Conservation (phyloP, 2,113 vertebrate genomes). For the Chitala chitala region DNA sequence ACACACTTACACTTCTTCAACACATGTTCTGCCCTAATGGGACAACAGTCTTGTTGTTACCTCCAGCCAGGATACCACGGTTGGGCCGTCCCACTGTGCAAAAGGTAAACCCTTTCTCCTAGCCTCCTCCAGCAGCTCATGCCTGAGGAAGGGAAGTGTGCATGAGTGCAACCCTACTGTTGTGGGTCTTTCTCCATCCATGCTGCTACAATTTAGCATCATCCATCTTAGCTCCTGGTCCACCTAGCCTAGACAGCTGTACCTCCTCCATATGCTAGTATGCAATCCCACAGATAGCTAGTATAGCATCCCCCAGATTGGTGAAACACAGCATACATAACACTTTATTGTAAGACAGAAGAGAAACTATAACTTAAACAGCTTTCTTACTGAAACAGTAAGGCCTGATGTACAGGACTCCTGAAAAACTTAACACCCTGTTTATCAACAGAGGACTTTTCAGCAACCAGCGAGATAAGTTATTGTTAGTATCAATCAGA, state of each 20-base stretch:
- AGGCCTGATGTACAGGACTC: neutral
- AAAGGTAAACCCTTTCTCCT: slow-evolving; percentile 87
- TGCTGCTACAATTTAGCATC: no score
- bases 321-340: neutral
- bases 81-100: slow-evolving; percentile 94
- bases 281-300: neutral
- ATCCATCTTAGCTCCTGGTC: no score
- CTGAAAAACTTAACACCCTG: neutral
- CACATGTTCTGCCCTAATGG: neutral
- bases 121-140: slow-evolving; percentile 91
- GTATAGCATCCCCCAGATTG: neutral
- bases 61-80: slow-evolving; percentile 97
- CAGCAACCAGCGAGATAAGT: neutral
- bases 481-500: slow-evolving; percentile 6
- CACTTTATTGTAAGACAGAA: neutral
- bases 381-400: neutral
- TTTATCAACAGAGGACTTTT: neutral
- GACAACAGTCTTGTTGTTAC: slow-evolving; percentile 53
- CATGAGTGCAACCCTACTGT: no score
- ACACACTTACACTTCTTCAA: neutral
- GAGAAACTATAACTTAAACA: neutral
- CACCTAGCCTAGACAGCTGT: no score
- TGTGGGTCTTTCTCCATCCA: no score
- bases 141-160: slow-evolving; percentile 58
- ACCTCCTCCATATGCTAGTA: neutral